phyloP scores from a whole-genome alignment of 2,113 vertebrate species.

The Corynorhinus townsendii region DNA sequence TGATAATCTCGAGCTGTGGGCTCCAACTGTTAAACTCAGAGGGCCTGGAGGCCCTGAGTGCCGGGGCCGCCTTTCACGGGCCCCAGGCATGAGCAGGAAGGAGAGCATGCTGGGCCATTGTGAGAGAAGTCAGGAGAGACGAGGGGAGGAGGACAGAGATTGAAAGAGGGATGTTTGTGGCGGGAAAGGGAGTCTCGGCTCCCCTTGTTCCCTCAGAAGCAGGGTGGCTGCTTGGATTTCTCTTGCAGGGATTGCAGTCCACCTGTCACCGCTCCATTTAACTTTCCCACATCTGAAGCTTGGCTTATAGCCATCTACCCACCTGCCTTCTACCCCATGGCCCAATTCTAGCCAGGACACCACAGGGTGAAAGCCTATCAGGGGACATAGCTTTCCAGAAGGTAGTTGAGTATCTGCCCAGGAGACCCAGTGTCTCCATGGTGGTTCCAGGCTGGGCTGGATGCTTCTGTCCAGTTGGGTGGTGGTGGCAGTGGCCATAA shows the following conservation, averaged over 20 bases:
- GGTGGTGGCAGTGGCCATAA: accelerated
- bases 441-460: not conserved
- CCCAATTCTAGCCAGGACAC: not conserved
- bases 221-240: not conserved
- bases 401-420: not conserved
- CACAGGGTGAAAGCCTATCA: too few relatives aligned
- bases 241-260: not conserved
- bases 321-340: not conserved
- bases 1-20: not conserved
- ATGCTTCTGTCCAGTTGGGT: not conserved
- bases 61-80: not conserved
- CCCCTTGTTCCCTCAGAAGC: not conserved
- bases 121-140: not conserved
- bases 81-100: not conserved
- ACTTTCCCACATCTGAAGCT: not conserved
- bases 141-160: not conserved
- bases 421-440: not conserved
- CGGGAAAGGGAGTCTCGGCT: not conserved
- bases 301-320: not conserved
- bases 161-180: not conserved
- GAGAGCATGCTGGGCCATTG: not conserved
- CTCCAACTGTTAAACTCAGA: not conserved
- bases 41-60: not conserved
- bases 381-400: not conserved
- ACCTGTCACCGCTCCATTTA: not conserved